phyloP scores from a whole-genome alignment of 2,113 vertebrate species.

The Pongo pygmaeus region DNA sequence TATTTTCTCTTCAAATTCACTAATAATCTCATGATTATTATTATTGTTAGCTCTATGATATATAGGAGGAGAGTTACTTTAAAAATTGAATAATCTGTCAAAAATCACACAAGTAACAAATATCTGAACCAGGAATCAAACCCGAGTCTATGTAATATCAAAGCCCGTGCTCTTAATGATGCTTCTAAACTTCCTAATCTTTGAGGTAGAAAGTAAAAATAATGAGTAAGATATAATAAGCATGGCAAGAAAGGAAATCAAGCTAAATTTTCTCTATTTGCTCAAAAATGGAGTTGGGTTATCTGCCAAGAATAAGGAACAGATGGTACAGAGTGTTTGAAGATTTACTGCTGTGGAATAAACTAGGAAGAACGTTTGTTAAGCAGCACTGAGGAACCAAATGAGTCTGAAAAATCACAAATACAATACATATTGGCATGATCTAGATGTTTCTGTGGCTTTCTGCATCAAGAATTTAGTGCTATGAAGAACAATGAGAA shows the following conservation, averaged over 20 bases:
- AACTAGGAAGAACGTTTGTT: neutral
- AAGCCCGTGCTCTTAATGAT: neutral
- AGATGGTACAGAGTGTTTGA: neutral
- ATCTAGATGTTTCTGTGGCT: neutral
- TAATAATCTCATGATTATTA: neutral
- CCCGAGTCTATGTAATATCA: neutral
- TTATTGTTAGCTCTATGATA: neutral
- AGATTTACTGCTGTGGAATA: neutral
- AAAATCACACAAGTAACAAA: neutral
- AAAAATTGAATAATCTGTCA: neutral
- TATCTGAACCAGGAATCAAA: neutral
- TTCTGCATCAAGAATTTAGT: neutral
- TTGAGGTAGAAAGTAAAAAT: neutral
- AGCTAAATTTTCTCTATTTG: neutral
- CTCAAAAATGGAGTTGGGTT: neutral
- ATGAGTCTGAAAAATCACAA: neutral
- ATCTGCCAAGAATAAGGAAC: neutral
- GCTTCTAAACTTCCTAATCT: neutral
- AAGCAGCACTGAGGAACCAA: neutral
- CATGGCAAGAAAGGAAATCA: neutral
- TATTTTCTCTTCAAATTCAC: slow-evolving; percentile 12
- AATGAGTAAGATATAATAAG: neutral
- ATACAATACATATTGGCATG: neutral
- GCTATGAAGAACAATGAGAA: neutral
- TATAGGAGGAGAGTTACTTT: neutral